Evolutionary conservation across 2,113 vertebrate species (phyloP).

Genomic region (Plecturocebus donacophilus): DNA sequence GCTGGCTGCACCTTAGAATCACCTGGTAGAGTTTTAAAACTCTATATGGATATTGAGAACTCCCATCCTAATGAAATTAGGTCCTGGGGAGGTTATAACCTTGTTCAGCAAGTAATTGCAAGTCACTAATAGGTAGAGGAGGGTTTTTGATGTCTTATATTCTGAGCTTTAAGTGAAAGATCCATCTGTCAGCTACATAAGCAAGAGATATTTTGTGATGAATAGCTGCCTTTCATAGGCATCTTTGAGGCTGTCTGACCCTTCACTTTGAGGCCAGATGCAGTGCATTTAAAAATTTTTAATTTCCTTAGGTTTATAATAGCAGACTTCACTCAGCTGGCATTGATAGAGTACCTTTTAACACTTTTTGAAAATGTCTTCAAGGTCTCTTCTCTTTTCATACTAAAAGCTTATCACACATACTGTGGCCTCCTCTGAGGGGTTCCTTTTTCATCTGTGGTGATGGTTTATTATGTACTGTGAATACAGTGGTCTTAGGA

Average conservation of each 20-base stretch:
- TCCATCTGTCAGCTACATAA: slow-evolving; percentile 58
- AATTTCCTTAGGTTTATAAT: slow-evolving; percentile 73
- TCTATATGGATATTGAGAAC: background rate
- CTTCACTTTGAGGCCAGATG: slow-evolving; percentile 70
- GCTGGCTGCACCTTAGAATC: background rate
- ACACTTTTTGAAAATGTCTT: slow-evolving; percentile 60
- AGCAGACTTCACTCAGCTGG: slow-evolving; percentile 48
- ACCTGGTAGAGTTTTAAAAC: background rate
- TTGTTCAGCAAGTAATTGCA: background rate
- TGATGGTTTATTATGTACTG: background rate
- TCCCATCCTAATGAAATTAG: slow-evolving; percentile 12
- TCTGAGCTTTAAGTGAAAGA: slow-evolving; percentile 55
- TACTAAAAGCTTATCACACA: background rate
- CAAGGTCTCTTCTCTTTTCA: slow-evolving; percentile 27
- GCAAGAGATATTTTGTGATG: slow-evolving; percentile 61
- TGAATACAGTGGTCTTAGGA: background rate
- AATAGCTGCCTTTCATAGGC: slow-evolving; percentile 69
- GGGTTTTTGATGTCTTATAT: background rate
- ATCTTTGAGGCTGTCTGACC: slow-evolving; percentile 74
- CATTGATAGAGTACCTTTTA: slow-evolving; percentile 64
- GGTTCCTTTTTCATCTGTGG: background rate
- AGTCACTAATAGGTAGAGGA: background rate
- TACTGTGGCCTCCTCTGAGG: background rate
- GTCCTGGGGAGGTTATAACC: background rate
- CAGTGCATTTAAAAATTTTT: slow-evolving; percentile 62